A percentile compares a stretch with the other conserved stretches of the same genome.
Evolutionary conservation across 2,113 vertebrate species (phyloP).

Genomic region (Ochotona princeps): DNA sequence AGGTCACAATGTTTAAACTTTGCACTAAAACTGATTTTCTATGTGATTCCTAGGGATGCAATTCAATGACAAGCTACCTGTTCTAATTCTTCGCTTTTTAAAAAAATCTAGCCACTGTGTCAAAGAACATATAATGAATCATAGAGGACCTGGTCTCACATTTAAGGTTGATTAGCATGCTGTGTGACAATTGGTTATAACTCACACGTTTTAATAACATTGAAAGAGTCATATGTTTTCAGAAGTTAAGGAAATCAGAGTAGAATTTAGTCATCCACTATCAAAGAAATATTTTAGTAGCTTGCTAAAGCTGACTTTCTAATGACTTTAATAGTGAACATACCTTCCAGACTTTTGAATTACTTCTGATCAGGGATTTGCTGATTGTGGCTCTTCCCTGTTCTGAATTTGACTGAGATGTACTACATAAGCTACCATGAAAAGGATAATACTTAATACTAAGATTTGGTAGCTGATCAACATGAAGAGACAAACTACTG

Average conservation of each 20-base stretch:
- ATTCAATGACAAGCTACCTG: slow-evolving; percentile 26
- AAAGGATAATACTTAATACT: neutral
- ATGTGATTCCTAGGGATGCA: neutral
- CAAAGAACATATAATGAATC: slow-evolving; percentile 61
- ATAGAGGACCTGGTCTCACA: neutral
- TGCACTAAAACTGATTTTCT: slow-evolving; percentile 5
- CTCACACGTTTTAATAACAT: slow-evolving; percentile 44
- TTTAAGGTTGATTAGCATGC: neutral
- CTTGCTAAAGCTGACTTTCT: neutral
- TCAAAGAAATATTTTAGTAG: neutral
- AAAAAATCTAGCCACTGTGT: slow-evolving; percentile 11
- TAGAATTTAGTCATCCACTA: neutral
- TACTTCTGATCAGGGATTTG: neutral
- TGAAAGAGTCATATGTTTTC: slow-evolving; percentile 27
- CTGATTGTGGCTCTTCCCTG: neutral
- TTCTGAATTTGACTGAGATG: neutral
- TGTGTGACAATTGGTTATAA: slow-evolving; percentile 44
- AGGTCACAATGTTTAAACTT: slow-evolving; percentile 42
- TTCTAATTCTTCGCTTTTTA: slow-evolving; percentile 21
- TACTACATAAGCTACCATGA: neutral
- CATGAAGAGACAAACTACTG: neutral
- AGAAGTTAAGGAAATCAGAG: slow-evolving; percentile 4
- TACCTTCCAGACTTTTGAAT: neutral
- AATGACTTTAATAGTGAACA: neutral
- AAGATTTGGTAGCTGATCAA: neutral